Evolutionary conservation across 2,888 invertebrate genomes (phyloP).

Genomic region (Spicauda simplicius): DNA sequence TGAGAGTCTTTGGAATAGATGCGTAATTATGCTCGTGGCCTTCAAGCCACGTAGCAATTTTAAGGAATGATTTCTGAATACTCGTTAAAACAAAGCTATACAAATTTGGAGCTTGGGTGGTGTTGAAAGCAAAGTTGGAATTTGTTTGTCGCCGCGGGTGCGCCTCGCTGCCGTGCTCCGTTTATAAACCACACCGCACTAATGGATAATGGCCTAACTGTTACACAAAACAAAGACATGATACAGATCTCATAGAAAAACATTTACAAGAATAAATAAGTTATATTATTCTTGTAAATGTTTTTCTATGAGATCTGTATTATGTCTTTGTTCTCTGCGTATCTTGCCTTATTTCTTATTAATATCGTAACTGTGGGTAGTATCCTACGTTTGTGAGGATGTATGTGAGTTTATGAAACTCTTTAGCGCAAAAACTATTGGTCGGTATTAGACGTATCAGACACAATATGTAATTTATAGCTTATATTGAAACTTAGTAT

Average conservation of each 20-base stretch:
- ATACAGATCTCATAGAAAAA: neutral
- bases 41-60: neutral
- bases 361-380: no score
- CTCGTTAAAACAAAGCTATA: constrained; percentile 14
- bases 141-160: constrained; percentile 12
- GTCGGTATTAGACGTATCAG: no score
- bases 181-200: neutral
- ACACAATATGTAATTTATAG: no score
- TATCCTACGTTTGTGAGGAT: no score
- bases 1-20: no score
- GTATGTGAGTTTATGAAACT: no score
- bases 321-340: neutral
- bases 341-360: no score
- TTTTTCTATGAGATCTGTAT: neutral
- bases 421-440: no score
- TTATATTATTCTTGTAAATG: no score
- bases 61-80: constrained; percentile 12
- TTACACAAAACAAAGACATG: neutral
- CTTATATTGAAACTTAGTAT: no score
- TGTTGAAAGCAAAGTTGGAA: constrained; percentile 25
- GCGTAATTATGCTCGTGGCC: neutral
- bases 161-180: neutral
- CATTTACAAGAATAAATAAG: no score
- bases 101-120: constrained; percentile 5
- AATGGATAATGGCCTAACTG: constrained; percentile 1